Evolutionary conservation across 2,797 vertebrate species (phyloP).

Genomic region (Sebastes itinus): DNA sequence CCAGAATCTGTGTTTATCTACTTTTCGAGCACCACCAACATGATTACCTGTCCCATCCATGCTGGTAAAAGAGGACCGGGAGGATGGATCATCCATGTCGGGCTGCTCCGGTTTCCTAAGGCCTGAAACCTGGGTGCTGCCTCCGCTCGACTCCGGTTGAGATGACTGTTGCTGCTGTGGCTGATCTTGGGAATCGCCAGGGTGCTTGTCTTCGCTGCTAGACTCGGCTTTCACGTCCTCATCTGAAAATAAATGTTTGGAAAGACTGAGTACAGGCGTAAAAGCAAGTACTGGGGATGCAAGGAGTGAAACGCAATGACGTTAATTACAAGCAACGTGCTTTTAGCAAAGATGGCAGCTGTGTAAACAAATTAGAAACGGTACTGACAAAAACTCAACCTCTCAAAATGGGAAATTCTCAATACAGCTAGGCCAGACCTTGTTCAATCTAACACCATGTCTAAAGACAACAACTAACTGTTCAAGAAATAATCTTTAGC

Average conservation of each 20-base stretch:
- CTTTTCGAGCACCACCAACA: rapidly evolving
- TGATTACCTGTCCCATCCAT: conserved; percentile 88
- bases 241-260: conserved; percentile 23
- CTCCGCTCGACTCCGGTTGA: conserved; percentile 74
- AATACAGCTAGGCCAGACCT: not conserved
- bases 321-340: not conserved
- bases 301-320: not conserved
- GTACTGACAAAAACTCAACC: not conserved
- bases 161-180: conserved; percentile 21
- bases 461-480: not conserved
- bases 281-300: not conserved
- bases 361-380: not conserved
- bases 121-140: conserved; percentile 68
- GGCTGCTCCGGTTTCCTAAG: conserved; percentile 81
- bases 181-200: conserved; percentile 33
- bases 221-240: conserved; percentile 51
- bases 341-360: not conserved
- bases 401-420: not conserved
- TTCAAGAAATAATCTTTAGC: not conserved
- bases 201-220: conserved; percentile 17
- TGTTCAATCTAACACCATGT: not conserved
- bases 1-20: not conserved
- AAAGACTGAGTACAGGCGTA: not conserved
- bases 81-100: conserved; percentile 85
- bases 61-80: conserved; percentile 85